These are phyloP conservation scores for Protonemura montana DNA, from an alignment of 2,888 invertebrate genomes.

Conservation along the genomic window DNA sequence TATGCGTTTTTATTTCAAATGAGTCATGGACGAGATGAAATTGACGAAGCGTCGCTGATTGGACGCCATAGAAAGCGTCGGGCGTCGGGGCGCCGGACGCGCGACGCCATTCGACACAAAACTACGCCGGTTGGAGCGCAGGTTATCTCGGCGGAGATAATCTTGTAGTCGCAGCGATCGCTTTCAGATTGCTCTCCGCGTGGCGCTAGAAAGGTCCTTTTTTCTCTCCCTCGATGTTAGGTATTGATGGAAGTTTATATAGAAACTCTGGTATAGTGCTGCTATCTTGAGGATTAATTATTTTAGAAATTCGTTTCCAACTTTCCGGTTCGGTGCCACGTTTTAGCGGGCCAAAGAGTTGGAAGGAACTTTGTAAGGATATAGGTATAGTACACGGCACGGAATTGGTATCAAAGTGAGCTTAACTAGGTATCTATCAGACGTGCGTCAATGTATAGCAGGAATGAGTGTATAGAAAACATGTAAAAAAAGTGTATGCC, in stretches of 20 bases:
- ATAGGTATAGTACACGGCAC: neutral
- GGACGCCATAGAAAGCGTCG: neutral
- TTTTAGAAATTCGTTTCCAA: neutral
- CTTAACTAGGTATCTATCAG: too few relatives aligned
- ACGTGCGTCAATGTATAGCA: too few relatives aligned
- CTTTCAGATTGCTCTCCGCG: neutral
- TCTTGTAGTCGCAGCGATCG: neutral
- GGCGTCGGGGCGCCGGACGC: neutral
- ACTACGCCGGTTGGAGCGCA: too few relatives aligned
- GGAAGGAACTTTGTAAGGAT: neutral
- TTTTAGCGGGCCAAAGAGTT: neutral
- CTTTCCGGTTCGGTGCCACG: neutral
- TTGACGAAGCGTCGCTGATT: neutral
- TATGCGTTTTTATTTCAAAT: neutral
- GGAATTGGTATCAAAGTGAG: too few relatives aligned
- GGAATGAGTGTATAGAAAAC: too few relatives aligned
- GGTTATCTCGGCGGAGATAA: too few relatives aligned
- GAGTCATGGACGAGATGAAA: conserved; percentile 7
- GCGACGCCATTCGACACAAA: too few relatives aligned
- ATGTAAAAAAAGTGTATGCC: too few relatives aligned
- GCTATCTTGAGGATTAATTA: conserved; percentile 1
- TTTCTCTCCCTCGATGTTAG: neutral
- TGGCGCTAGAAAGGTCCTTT: neutral
- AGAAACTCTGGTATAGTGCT: neutral
- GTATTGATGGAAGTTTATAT: neutral